A percentile compares a stretch with the other conserved stretches of the same genome.
These are phyloP conservation scores for Glandiceps talaboti DNA, from an alignment of 53 echinoderm and acorn worm genomes.

Conservation along the genomic window DNA sequence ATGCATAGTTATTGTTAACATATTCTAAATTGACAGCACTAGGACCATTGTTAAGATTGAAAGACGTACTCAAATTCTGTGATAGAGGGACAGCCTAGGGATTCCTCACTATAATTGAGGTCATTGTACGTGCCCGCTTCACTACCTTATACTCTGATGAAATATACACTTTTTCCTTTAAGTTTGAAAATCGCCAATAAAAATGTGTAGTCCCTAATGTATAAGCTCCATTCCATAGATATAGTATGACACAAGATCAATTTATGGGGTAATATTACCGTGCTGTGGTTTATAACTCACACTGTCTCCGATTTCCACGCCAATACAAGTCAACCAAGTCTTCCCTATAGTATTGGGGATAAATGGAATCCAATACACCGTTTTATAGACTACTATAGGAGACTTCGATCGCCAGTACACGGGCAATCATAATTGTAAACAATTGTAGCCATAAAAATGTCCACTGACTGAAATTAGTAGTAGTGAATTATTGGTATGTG, in stretches of 20 bases:
- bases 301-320: no score
- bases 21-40: neutral
- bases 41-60: neutral
- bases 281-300: neutral
- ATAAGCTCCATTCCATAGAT: neutral
- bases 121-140: neutral
- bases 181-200: neutral
- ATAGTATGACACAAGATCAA: neutral
- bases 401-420: no score
- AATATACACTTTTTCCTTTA: neutral
- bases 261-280: neutral
- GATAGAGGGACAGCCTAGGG: neutral
- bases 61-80: neutral
- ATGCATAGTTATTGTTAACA: no score
- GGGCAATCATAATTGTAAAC: no score
- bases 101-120: neutral
- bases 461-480: no score
- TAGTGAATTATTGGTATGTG: no score
- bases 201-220: neutral
- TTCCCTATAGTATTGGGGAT: no score
- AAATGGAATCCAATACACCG: no score
- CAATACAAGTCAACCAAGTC: no score
- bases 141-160: neutral
- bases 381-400: no score
- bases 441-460: no score